phyloP scores from a whole-genome alignment of 2,888 invertebrate genomes.

The Gibbula magus region DNA sequence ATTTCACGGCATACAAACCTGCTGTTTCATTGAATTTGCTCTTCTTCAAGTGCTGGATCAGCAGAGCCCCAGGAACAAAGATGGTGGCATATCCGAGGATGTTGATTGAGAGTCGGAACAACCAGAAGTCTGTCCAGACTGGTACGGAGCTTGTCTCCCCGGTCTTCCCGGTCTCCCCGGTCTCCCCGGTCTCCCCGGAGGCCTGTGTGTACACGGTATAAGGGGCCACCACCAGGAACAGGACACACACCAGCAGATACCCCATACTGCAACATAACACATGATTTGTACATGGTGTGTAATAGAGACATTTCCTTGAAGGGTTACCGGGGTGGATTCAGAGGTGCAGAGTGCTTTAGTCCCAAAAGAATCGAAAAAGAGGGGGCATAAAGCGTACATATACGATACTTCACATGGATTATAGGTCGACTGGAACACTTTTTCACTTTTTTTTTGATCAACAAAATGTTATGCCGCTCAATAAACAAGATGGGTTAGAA shows the following conservation, averaged over 20 bases:
- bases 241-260: not conserved
- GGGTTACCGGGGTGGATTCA: too few species aligned
- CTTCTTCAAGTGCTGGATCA: slow-evolving; percentile 87
- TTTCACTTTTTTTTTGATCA: too few species aligned
- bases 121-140: slow-evolving; percentile 79
- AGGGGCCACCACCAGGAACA: slow-evolving; percentile 25
- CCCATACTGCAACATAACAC: slow-evolving; percentile 30
- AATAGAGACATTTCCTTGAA: too few species aligned
- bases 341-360: too few species aligned
- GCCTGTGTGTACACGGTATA: slow-evolving; percentile 13
- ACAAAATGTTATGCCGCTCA: too few species aligned
- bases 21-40: slow-evolving; percentile 84
- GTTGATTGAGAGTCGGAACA: slow-evolving; percentile 86
- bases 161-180: not conserved
- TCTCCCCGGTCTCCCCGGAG: not conserved
- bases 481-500: too few species aligned
- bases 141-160: slow-evolving; percentile 18
- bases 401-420: too few species aligned
- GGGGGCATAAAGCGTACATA: too few species aligned
- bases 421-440: too few species aligned
- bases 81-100: slow-evolving; percentile 91
- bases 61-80: slow-evolving; percentile 87
- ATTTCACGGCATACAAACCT: slow-evolving; percentile 77
- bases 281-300: not conserved
- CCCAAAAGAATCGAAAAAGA: too few species aligned